A percentile compares a stretch with the other conserved stretches of the same genome.
These are phyloP conservation scores for Leptura quadrifasciata DNA, from an alignment of 2,888 invertebrate species.

Conservation along the genomic window DNA sequence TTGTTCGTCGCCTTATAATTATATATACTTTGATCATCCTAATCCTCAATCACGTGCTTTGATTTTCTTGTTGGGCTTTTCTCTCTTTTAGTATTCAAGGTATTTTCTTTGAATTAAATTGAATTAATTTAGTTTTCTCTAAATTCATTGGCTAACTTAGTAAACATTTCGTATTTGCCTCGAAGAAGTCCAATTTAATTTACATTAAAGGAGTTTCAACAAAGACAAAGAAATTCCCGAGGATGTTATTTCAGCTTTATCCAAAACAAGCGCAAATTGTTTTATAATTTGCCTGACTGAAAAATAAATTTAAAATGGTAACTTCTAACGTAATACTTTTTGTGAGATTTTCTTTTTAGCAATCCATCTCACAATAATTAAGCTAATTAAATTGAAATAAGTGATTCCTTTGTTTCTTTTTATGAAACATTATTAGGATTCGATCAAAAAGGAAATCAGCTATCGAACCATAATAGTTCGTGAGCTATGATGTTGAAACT, in stretches of 20 bases:
- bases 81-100: not conserved
- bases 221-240: not conserved
- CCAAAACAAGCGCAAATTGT: not conserved
- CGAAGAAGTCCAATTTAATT: constrained; percentile 32
- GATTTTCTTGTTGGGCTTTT: not conserved
- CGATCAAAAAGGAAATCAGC: too few relatives aligned
- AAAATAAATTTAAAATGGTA: not conserved
- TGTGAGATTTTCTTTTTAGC: not conserved
- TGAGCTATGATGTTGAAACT: too few relatives aligned
- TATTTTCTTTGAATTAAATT: constrained; percentile 21
- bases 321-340: not conserved
- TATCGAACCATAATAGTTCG: too few relatives aligned
- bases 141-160: not conserved
- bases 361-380: too few relatives aligned
- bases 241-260: constrained; percentile 12
- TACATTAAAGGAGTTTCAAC: constrained; percentile 12
- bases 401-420: too few relatives aligned
- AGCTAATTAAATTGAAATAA: not conserved
- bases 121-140: constrained; percentile 22
- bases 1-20: not conserved
- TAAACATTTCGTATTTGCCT: constrained; percentile 9
- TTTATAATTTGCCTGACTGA: not conserved
- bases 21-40: not conserved
- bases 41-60: not conserved
- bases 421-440: too few relatives aligned